phyloP scores from a whole-genome alignment of 2,888 invertebrate genomes.

The Trachelus stipa region DNA sequence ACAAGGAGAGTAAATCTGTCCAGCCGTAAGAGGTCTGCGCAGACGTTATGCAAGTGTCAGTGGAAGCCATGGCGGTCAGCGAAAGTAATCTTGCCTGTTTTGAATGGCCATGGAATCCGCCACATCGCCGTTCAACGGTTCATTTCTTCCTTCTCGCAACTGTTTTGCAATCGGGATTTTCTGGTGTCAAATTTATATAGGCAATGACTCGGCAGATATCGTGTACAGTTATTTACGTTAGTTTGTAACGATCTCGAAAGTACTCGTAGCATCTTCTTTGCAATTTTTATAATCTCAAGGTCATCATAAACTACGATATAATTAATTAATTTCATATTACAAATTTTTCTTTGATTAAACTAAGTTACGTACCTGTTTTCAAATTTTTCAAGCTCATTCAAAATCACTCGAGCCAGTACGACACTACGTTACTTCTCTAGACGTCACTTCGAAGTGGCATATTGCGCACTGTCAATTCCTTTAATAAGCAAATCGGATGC shows the following conservation, averaged over 20 bases:
- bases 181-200: neutral
- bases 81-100: slow-evolving; percentile 52
- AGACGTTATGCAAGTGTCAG: slow-evolving; percentile 33
- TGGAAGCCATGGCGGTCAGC: slow-evolving; percentile 46
- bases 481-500: neutral
- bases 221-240: neutral
- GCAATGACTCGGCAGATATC: neutral
- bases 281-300: neutral
- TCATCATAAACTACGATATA: neutral
- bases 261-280: neutral
- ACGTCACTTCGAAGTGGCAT: neutral
- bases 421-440: neutral
- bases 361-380: neutral
- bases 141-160: slow-evolving; percentile 16
- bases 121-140: slow-evolving; percentile 8
- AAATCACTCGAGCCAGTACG: neutral
- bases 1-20: neutral
- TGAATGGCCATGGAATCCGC: slow-evolving; percentile 25
- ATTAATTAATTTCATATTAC: neutral
- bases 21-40: slow-evolving; percentile 28
- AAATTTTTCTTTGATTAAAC: neutral
- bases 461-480: neutral
- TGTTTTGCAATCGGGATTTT: neutral
- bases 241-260: neutral
- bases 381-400: neutral